phyloP scores from a whole-genome alignment of 2,888 invertebrate species.

The Neoitamus cyanurus region DNA sequence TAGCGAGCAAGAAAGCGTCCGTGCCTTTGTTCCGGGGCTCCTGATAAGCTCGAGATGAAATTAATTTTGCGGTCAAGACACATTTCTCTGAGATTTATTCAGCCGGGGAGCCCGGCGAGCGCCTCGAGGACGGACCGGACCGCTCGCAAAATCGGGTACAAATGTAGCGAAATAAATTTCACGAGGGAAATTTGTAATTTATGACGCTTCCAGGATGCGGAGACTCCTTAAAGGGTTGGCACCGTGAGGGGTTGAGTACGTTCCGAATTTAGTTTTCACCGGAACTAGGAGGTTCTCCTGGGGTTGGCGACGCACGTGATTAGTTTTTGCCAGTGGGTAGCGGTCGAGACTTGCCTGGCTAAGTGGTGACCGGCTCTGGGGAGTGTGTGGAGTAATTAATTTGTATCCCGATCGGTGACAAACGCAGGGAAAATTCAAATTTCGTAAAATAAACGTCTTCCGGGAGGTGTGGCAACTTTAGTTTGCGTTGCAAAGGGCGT shows the following conservation, averaged over 20 bases:
- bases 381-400: background rate
- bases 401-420: background rate
- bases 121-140: background rate
- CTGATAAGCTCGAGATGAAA: conserved; percentile 48
- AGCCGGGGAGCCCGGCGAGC: background rate
- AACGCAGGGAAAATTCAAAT: background rate
- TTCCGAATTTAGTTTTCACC: background rate
- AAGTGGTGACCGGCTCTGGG: background rate
- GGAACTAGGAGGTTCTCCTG: background rate
- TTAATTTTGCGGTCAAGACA: conserved; percentile 53
- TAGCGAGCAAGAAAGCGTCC: conserved; percentile 28
- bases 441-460: background rate
- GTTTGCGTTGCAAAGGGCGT: no score
- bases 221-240: conserved; percentile 19
- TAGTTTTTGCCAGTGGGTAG: conserved; percentile 3
- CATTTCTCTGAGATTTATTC: conserved; percentile 52
- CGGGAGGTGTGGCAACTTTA: background rate
- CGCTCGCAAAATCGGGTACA: conserved; percentile 18
- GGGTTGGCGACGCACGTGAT: conserved; percentile 18
- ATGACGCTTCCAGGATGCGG: conserved; percentile 37
- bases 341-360: background rate
- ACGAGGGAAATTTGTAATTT: conserved; percentile 49
- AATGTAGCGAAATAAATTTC: conserved; percentile 48
- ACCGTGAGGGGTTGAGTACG: background rate
- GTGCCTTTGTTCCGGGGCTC: background rate